These are phyloP conservation scores for Agonopterix heracliana DNA, from an alignment of 2,888 invertebrate species.

Conservation along the genomic window DNA sequence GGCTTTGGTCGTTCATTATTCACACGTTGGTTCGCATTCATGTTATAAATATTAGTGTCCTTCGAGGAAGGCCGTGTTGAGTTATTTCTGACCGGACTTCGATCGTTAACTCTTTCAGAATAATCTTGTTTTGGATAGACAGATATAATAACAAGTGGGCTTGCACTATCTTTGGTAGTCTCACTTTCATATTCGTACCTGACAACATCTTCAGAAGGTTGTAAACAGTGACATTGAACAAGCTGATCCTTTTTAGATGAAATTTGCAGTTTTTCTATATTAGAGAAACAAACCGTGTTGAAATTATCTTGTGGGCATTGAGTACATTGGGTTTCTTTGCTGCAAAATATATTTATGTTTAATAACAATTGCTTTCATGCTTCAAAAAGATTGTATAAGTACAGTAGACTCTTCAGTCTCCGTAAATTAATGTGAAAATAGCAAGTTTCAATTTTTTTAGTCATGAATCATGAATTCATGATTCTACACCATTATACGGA, in stretches of 20 bases:
- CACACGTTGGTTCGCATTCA: too few species aligned
- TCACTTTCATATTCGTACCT: constrained; percentile 1
- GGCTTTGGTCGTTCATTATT: too few species aligned
- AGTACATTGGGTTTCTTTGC: constrained; percentile 41
- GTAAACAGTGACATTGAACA: not conserved
- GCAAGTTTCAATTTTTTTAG: too few species aligned
- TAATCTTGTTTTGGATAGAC: constrained; percentile 48
- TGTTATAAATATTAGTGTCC: too few species aligned
- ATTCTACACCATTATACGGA: too few species aligned
- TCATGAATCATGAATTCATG: too few species aligned
- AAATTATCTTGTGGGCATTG: constrained; percentile 53
- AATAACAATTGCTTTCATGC: too few species aligned
- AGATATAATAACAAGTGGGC: constrained; percentile 59
- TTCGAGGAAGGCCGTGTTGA: too few species aligned
- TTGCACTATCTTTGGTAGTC: constrained; percentile 13
- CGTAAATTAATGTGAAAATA: too few species aligned
- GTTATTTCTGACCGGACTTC: too few species aligned
- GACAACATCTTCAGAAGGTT: constrained; percentile 12
- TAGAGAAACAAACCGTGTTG: constrained; percentile 17
- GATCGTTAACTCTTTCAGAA: constrained; percentile 11
- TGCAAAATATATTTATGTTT: constrained; percentile 15
- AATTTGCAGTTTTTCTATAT: constrained; percentile 5
- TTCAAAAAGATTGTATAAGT: too few species aligned
- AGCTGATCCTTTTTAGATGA: not conserved
- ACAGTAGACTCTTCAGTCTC: too few species aligned